phyloP scores from a whole-genome alignment of 2,797 vertebrate species.

The Tachyglossus aculeatus region DNA sequence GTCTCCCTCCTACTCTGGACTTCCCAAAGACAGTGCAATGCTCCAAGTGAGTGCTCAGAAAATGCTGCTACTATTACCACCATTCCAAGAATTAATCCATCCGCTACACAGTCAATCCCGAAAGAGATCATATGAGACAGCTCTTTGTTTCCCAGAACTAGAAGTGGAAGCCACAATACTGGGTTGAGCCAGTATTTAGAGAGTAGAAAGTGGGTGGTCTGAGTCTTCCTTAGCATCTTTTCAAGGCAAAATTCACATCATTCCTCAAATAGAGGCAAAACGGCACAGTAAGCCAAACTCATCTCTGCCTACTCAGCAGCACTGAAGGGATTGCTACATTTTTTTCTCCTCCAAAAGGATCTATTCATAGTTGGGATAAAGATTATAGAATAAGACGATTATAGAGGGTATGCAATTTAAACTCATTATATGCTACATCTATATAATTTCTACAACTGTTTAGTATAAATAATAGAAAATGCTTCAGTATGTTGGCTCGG shows the following conservation, averaged over 20 bases:
- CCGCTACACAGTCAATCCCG: too few relatives aligned
- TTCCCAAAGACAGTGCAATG: too few relatives aligned
- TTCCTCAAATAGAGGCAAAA: background rate
- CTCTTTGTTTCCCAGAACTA: too few relatives aligned
- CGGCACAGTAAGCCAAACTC: background rate
- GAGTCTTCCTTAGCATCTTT: background rate
- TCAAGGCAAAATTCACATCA: background rate
- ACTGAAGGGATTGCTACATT: conserved; percentile 6
- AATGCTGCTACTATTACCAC: too few relatives aligned
- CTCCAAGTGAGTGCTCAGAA: too few relatives aligned
- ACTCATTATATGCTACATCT: conserved; percentile 41
- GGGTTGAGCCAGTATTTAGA: too few relatives aligned
- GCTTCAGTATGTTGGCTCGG: conserved; percentile 57
- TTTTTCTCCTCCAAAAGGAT: conserved; percentile 44
- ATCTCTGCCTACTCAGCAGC: conserved; percentile 2
- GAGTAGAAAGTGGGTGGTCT: too few relatives aligned
- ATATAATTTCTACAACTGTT: conserved; percentile 59
- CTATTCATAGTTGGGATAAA: conserved; percentile 48
- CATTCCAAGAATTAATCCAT: too few relatives aligned
- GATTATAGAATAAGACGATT: conserved; percentile 49
- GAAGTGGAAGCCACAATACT: too few relatives aligned
- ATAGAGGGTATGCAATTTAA: conserved; percentile 52
- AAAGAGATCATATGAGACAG: too few relatives aligned
- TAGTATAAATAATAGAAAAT: conserved; percentile 67
- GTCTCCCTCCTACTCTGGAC: too few relatives aligned